Base-by-base conservation (phyloP, 2,113 vertebrate species). In the Martes martes region DNA sequence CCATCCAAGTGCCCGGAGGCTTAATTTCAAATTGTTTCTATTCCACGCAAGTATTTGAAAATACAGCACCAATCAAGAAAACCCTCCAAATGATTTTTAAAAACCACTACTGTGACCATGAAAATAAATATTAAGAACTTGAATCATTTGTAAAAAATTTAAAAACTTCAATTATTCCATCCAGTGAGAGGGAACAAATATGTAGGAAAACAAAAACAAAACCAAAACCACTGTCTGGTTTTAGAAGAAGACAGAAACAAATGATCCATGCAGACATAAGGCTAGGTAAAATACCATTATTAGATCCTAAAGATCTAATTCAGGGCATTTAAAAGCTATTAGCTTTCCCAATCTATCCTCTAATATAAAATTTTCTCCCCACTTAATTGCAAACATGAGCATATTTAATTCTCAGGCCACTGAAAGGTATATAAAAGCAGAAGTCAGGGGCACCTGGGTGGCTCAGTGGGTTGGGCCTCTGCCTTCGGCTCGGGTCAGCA, bases 271-370 rank as follows among this genome's bases (percentile, higher is more conserved):
- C 6, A 92, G 55, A 96, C 16, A 42, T 39, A 89, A 80, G 14
- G 45, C 33, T 88, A 94, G 9, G 39, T 84, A 95, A 96, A 90
- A 92, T 42, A 89, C 96, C 36, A 88, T 92, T 96, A 80, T 57
- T 86, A 69, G 31, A 95, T 59, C 31, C n/a, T 69, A 83, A 83
- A 74, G 21, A 55, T 2, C 47, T 84, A 82, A 74, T 73, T 89
- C 7, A 74, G 33, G 7, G 93, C 83, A 31, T 95, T 92, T 74
- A 74, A 94, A 94, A 92, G 73, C 28, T 93, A 79, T 57, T 94
- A 79, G 59, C 55, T 71, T 97, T 82, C 42, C 50, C 4, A 89
- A 7, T 90, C 24, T 78, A 81, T 15, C 31, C 11, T 31, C 45
- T 78, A 86, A 84, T 33, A 69, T 94, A 94, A 94, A 61, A 73